Evolutionary conservation across 2,113 vertebrate genomes (phyloP).

Genomic region (Apistogramma diplotaenia): DNA sequence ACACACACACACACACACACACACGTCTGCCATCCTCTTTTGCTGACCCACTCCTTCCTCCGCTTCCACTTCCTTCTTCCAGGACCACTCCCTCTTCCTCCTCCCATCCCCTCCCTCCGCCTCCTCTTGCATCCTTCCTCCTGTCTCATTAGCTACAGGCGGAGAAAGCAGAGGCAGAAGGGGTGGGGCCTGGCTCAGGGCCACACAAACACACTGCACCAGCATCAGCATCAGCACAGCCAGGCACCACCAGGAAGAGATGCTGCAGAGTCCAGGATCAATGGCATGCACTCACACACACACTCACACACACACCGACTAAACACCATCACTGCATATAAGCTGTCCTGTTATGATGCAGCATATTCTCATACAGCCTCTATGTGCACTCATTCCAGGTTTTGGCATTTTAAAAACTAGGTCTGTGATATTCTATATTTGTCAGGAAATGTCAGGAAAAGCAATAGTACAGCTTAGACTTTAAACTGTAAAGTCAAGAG

Average conservation of each 20-base stretch:
- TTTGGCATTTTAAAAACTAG: background rate
- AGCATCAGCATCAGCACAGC: constrained; percentile 57
- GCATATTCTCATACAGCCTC: background rate
- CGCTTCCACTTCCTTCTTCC: constrained; percentile 17
- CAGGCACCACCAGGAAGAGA: constrained; percentile 74
- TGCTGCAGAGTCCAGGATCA: constrained; percentile 49
- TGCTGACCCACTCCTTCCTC: constrained; percentile 34
- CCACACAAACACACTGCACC: constrained; percentile 41
- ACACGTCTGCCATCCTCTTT: constrained; percentile 16
- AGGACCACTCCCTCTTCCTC: constrained; percentile 43
- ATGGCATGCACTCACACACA: constrained; percentile 14
- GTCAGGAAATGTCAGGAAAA: background rate
- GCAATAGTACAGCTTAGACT: background rate
- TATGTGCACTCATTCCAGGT: background rate
- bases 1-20: background rate
- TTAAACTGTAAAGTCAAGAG: background rate
- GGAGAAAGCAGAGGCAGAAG: background rate
- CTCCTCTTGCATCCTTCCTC: background rate
- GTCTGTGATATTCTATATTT: background rate
- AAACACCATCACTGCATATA: background rate
- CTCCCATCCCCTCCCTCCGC: background rate
- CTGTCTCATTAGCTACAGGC: constrained; percentile 28
- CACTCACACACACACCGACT: background rate
- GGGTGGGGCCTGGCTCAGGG: constrained; percentile 58
- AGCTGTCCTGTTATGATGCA: background rate